phyloP scores from a whole-genome alignment of 2,888 invertebrate species.

The Bruchidius siliquastri region DNA sequence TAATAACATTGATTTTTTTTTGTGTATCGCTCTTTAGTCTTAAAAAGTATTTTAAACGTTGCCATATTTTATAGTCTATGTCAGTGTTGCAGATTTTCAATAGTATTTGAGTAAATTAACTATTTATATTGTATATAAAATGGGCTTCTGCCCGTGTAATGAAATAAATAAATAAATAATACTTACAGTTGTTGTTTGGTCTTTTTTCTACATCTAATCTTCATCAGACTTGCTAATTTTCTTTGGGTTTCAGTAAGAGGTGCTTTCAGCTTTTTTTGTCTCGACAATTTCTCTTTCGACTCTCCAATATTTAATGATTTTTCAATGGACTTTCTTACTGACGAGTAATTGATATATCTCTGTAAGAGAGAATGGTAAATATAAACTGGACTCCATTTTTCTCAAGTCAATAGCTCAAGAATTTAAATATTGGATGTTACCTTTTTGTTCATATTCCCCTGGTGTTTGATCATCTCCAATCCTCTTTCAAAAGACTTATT shows the following conservation, averaged over 20 bases:
- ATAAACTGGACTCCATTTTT: not conserved
- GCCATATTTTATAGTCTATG: no score
- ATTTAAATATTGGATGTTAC: slow-evolving; percentile 46
- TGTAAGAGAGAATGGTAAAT: not conserved
- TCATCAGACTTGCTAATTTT: slow-evolving; percentile 9
- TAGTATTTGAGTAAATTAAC: no score
- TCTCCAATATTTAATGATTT: slow-evolving; percentile 10
- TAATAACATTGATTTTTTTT: no score
- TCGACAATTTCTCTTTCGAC: slow-evolving; percentile 3
- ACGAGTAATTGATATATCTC: slow-evolving; percentile 14
- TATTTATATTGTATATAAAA: no score
- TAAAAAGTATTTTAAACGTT: no score
- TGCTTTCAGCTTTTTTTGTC: not conserved
- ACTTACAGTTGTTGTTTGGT: slow-evolving; percentile 12
- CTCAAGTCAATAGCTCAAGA: not conserved
- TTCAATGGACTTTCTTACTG: slow-evolving; percentile 16
- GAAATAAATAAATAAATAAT: not conserved
- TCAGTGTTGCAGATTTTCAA: not conserved
- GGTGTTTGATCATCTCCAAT: slow-evolving; percentile 54
- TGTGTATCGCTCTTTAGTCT: no score
- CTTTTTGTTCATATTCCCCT: slow-evolving; percentile 55
- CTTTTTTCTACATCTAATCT: slow-evolving; percentile 14
- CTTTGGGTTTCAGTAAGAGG: not conserved
- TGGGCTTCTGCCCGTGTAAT: no score
- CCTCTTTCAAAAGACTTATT: slow-evolving; percentile 55